Base-by-base conservation (phyloP, 2,113 vertebrate genomes). In the Takifugu flavidus region DNA sequence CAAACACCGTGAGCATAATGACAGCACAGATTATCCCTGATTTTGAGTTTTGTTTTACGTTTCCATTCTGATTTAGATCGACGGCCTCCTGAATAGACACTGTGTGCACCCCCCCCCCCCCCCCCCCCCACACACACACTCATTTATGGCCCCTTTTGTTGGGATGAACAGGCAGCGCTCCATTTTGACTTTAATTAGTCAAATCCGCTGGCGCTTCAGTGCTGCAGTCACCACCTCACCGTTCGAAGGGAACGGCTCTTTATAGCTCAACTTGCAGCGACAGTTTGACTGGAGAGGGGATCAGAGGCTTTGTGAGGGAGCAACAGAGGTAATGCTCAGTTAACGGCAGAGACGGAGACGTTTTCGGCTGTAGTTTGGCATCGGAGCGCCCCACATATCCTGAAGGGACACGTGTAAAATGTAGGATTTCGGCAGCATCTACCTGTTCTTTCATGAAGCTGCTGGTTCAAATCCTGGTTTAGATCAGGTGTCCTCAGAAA, bases 141-240 rank as follows among this genome's bases (percentile, higher is more conserved):
- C 49, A 49, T 70, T 63, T 43, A 49, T 49, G 2, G 15, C 47
- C 47, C 26, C 34, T 51, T 57, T 47, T 15, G 5, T 15, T 49
- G 64, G 12, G 47, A 62, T 53, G 54, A 77, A 68, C 56, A 71
- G 49, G 57, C 25, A 67, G 13, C 53, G 46, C 58, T 77, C 74
- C 20, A 65, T 53, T 80, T 69, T 25, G 42, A 58, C 47, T 74
- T 31, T 27, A 70, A 67, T 76, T 62, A 62, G 62, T 67, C 31
- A 49, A 65, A 66, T 60, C 53, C 29, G 43, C 72, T 67, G 55
- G 54, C 39, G 15, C 27, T 56, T 53, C 47, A 53, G 49, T 4
- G 29, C 49, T 47, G 49, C 53, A 74, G 73, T 51, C 15, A 7
- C 31, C 8, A 7, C 31, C 31, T 34, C 31, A 34, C 31, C 5